phyloP scores from a whole-genome alignment of 2,797 vertebrate genomes.

The Leptatherina wallacei region DNA sequence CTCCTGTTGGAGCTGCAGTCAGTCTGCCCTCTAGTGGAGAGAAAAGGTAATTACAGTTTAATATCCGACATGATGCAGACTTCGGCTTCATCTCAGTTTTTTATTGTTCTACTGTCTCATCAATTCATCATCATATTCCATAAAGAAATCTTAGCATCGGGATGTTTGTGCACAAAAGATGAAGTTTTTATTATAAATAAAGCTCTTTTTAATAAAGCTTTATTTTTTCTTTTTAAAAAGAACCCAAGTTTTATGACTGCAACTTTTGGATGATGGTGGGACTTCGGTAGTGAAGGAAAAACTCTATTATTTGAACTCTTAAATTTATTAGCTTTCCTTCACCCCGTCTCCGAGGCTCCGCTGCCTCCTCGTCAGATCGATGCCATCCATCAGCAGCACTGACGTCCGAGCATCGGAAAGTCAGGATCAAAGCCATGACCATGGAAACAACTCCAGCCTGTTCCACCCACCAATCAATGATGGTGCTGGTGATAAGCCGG shows the following conservation, averaged over 20 bases:
- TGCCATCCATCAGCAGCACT: slow-evolving; percentile 31
- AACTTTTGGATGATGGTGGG: too few species aligned
- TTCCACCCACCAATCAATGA: slow-evolving; percentile 87
- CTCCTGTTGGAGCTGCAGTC: background rate
- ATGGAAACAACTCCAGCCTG: slow-evolving; percentile 83
- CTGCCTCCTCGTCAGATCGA: slow-evolving; percentile 42
- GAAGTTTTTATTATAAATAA: too few species aligned
- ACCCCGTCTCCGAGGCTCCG: slow-evolving; percentile 6
- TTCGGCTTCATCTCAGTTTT: background rate
- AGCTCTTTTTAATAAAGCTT: too few species aligned
- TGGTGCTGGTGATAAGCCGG: slow-evolving; percentile 38
- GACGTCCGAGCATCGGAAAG: slow-evolving; percentile 54
- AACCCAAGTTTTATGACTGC: too few species aligned
- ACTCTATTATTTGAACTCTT: too few species aligned
- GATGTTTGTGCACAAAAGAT: too few species aligned
- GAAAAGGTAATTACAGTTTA: background rate
- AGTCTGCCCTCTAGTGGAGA: slow-evolving; percentile 22
- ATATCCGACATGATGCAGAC: too few species aligned
- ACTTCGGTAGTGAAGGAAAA: too few species aligned
- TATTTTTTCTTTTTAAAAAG: too few species aligned
- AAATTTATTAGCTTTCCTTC: background rate
- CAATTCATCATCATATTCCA: too few species aligned
- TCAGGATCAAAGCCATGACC: slow-evolving; percentile 80
- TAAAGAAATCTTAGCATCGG: too few species aligned
- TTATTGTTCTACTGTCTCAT: too few species aligned